Conservation (phyloP, 2,888 invertebrate genomes). For the Plutella xylostella region DNA sequence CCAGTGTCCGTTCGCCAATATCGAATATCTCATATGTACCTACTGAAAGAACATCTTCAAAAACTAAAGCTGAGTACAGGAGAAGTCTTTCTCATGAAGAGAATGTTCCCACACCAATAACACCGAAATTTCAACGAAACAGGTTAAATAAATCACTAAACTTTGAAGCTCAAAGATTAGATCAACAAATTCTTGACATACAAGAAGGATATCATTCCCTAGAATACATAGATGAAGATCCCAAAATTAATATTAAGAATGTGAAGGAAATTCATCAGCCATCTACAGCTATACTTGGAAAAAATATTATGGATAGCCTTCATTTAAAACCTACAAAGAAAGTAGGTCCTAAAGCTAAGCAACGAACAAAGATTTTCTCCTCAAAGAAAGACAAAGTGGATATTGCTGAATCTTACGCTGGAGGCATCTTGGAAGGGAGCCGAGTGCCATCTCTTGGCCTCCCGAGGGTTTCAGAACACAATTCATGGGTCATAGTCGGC, state of each 20-base stretch:
- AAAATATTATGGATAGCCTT: conserved; percentile 62
- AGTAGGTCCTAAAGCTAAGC: conserved; percentile 56
- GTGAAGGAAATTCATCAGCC: conserved; percentile 47
- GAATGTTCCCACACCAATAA: conserved; percentile 36
- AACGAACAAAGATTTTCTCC: conserved; percentile 32
- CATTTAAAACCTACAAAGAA: conserved; percentile 60
- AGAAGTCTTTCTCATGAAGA: conserved; percentile 55
- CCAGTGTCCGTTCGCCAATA: conserved; percentile 60
- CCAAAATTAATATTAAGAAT: conserved; percentile 23
- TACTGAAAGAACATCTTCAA: conserved; percentile 39
- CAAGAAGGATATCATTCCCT: conserved; percentile 61
- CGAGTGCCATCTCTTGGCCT: conserved; percentile 57
- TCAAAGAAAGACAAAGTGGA: conserved; percentile 46
- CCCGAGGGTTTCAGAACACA: conserved; percentile 45
- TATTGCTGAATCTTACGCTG: conserved; percentile 40
- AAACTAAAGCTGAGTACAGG: conserved; percentile 38
- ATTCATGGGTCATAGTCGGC: conserved; percentile 56
- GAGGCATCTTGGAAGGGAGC: conserved; percentile 47
- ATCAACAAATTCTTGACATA: conserved; percentile 62
- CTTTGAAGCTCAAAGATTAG: conserved; percentile 56
- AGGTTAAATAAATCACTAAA: conserved; percentile 61
- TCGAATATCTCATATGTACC: conserved; percentile 54
- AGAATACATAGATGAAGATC: conserved; percentile 53
- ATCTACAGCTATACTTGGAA: conserved; percentile 51
- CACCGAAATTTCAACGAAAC: conserved; percentile 62